These are phyloP conservation scores for Stegastes partitus DNA, from an alignment of 2,113 vertebrate genomes.

Conservation along the genomic window DNA sequence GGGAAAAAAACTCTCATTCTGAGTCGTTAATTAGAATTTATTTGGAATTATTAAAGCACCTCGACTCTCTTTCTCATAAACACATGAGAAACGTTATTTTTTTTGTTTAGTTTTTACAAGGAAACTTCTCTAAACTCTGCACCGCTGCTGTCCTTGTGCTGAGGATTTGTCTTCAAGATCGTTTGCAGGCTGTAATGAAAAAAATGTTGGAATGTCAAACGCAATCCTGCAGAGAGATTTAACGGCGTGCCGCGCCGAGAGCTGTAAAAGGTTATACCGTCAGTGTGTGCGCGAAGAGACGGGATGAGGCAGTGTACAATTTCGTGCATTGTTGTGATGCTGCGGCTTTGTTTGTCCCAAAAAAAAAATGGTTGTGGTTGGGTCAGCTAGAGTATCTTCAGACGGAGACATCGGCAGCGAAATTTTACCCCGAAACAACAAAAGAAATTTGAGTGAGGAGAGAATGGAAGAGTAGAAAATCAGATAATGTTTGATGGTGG, in stretches of 20 bases:
- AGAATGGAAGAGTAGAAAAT: not conserved
- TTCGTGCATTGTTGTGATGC: not conserved
- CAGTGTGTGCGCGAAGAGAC: not conserved
- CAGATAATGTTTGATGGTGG: not conserved
- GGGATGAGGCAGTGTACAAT: not conserved
- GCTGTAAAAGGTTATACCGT: constrained; percentile 14
- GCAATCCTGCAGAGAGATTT: not conserved
- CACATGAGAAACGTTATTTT: no score
- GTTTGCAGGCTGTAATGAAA: constrained; percentile 12
- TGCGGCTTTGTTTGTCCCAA: not conserved
- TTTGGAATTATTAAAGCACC: no score
- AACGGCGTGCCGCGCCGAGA: not conserved
- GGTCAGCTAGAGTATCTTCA: constrained; percentile 2
- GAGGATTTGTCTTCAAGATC: not conserved
- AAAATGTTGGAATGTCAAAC: constrained; percentile 15
- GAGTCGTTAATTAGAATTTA: no score
- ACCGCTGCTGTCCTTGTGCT: not conserved
- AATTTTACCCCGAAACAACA: not conserved
- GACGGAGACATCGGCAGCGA: not conserved
- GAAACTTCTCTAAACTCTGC: not conserved
- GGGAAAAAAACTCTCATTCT: no score
- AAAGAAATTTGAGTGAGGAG: not conserved
- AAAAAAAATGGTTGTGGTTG: constrained; percentile 13
- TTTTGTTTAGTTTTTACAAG: no score
- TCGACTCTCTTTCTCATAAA: no score